Conservation (phyloP, 53 echinoderm and acorn worm genomes). For the Henricia sp. region DNA sequence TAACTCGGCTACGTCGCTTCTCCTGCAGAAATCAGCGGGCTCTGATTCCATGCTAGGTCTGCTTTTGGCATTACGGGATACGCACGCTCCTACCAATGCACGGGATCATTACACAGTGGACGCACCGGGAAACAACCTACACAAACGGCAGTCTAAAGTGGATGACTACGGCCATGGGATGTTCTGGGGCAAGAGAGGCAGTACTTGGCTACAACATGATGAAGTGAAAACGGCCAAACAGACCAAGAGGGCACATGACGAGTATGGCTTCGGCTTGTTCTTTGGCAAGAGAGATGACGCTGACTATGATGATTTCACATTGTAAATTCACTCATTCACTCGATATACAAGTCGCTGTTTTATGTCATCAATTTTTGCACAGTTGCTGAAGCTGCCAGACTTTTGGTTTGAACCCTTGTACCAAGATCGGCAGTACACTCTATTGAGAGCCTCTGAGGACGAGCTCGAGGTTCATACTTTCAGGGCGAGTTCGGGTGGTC, state of each 20-base stretch:
- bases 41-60: constrained; percentile 22
- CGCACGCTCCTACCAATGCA: background rate
- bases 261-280: constrained; percentile 65
- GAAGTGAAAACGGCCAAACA: background rate
- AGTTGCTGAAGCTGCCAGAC: no score
- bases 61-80: constrained; percentile 20
- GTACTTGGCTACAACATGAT: constrained; percentile 3
- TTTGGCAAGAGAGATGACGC: constrained; percentile 58
- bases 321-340: constrained; percentile 27
- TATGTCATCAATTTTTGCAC: no score
- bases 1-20: constrained; percentile 11
- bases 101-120: background rate
- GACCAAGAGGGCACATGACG: constrained; percentile 29
- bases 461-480: no score
- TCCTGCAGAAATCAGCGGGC: constrained; percentile 5
- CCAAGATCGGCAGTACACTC: no score
- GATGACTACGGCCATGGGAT: constrained; percentile 54
- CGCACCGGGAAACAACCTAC: background rate
- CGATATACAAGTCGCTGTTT: no score
- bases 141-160: constrained; percentile 34
- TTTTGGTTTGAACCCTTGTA: no score
- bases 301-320: constrained; percentile 61
- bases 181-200: constrained; percentile 33
- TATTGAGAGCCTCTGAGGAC: no score
- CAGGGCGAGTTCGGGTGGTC: no score